These are phyloP conservation scores for Neomonachus schauinslandi DNA, from an alignment of 2,113 vertebrate genomes.

Conservation along the genomic window DNA sequence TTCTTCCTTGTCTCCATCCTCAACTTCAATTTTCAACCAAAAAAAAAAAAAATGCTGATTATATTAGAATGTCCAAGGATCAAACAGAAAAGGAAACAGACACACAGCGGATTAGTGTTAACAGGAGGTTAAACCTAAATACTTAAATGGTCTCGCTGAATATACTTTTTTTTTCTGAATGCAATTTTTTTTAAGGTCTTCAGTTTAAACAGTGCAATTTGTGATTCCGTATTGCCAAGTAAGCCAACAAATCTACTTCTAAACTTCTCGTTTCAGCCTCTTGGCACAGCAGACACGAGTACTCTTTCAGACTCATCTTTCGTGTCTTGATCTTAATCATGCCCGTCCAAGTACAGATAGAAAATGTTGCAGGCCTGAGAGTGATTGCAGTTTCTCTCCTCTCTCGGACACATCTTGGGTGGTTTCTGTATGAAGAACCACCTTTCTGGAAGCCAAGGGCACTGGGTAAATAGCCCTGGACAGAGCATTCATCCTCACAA, in stretches of 20 bases:
- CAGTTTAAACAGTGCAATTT: neutral
- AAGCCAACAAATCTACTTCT: rapidly evolving
- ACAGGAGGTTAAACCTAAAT: neutral
- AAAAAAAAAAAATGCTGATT: neutral
- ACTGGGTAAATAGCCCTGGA: rapidly evolving
- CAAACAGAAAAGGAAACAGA: neutral
- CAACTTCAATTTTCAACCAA: neutral
- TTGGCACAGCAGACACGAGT: rapidly evolving
- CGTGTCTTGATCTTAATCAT: rapidly evolving
- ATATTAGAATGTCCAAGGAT: neutral
- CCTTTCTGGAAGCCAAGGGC: neutral
- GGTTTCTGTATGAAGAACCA: rapidly evolving
- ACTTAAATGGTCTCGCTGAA: neutral
- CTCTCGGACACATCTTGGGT: rapidly evolving
- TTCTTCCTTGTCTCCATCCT: neutral
- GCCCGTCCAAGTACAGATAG: rapidly evolving
- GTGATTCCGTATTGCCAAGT: rapidly evolving
- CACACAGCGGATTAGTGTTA: rapidly evolving
- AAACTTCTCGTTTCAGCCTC: rapidly evolving
- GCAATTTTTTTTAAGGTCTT: neutral
- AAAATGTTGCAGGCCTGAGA: rapidly evolving
- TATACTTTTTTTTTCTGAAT: neutral
- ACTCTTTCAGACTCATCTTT: neutral
- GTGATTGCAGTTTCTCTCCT: rapidly evolving
- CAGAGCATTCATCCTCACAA: rapidly evolving